These are phyloP conservation scores for Melinaea menophilus DNA, from an alignment of 2,888 invertebrate species.

Conservation along the genomic window DNA sequence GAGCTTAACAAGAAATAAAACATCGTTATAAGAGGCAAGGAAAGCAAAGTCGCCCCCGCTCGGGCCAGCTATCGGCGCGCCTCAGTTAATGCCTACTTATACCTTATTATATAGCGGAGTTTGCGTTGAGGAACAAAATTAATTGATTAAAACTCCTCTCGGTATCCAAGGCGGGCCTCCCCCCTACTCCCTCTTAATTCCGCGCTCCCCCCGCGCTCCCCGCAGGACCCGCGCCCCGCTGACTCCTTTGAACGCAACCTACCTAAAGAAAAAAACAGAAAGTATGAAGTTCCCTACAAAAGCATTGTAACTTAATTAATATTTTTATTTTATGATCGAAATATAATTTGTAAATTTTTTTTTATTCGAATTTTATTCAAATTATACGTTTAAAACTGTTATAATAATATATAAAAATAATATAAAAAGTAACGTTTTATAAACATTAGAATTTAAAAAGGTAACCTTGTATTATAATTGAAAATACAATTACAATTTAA, in stretches of 20 bases:
- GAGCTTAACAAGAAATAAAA: conserved; percentile 79
- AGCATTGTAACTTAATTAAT: conserved; percentile 73
- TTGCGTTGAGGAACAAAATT: conserved; percentile 80
- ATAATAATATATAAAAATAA: no score
- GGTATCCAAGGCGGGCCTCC: conserved; percentile 75
- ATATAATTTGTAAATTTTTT: background rate
- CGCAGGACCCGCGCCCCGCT: conserved; percentile 57
- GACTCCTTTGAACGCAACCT: conserved; percentile 78
- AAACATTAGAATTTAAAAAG: no score
- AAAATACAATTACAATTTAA: no score
- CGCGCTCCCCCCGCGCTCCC: conserved; percentile 39
- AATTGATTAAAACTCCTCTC: conserved; percentile 80
- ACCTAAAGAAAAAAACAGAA: conserved; percentile 79
- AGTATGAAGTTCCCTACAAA: conserved; percentile 70
- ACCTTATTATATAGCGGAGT: conserved; percentile 79
- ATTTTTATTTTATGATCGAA: conserved; percentile 15
- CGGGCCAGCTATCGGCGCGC: conserved; percentile 74
- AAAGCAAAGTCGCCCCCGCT: conserved; percentile 67
- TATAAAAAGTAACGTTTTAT: no score
- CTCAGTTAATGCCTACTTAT: conserved; percentile 78
- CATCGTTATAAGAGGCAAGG: conserved; percentile 74
- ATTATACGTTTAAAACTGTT: no score
- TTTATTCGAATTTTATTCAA: no score
- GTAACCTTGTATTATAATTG: no score
- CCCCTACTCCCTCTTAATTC: conserved; percentile 71